A percentile compares a stretch with the other conserved stretches of the same genome.
Evolutionary conservation across 2,888 invertebrate species (phyloP).

Genomic region (Tyria jacobaeae): DNA sequence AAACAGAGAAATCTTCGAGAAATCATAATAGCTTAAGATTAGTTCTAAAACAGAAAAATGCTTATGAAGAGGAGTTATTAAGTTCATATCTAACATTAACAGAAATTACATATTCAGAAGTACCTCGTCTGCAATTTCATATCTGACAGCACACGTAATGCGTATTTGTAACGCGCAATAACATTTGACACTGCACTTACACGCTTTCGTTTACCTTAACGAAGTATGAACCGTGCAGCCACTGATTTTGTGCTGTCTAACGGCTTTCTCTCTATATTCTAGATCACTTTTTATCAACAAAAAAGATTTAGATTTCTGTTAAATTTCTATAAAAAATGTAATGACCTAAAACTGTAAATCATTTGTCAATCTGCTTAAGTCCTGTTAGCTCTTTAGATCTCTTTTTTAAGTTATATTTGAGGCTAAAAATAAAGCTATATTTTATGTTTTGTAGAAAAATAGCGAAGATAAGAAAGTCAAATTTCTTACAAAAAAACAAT

Average conservation of each 20-base stretch:
- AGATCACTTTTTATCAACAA: constrained; percentile 13
- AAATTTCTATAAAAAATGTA: background rate
- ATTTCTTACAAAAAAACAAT: constrained; percentile 17
- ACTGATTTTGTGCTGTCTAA: constrained; percentile 61
- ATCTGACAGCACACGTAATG: constrained; percentile 46
- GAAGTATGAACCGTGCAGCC: constrained; percentile 60
- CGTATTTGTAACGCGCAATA: constrained; percentile 48
- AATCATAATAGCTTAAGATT: too few species aligned
- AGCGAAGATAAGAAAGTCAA: background rate
- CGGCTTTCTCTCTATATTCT: constrained; percentile 33
- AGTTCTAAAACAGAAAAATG: too few species aligned
- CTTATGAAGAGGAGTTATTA: background rate
- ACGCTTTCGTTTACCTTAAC: constrained; percentile 70
- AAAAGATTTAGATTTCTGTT: background rate
- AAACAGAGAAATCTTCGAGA: too few species aligned
- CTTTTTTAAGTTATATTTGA: background rate
- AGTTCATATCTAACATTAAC: background rate
- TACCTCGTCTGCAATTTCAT: constrained; percentile 45
- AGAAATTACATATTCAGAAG: constrained; percentile 24
- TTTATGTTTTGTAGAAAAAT: background rate
- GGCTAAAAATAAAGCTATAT: background rate
- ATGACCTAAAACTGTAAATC: constrained; percentile 2
- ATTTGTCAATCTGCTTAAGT: constrained; percentile 1
- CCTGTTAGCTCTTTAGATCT: background rate
- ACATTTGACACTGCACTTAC: constrained; percentile 61